phyloP scores from a whole-genome alignment of 2,797 vertebrate species.

The Natrix natrix region DNA sequence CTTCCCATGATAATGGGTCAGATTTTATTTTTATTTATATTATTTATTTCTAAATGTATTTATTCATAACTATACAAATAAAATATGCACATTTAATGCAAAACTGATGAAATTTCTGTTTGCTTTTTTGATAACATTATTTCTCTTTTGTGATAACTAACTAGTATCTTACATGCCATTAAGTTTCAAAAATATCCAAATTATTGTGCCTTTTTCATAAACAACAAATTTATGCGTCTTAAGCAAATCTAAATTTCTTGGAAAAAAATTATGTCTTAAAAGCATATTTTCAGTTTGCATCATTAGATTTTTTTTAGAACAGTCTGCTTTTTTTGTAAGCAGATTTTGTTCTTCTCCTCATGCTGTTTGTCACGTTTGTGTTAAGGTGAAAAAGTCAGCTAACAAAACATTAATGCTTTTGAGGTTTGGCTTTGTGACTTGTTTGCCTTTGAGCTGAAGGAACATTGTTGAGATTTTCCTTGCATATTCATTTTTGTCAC shows the following conservation, averaged over 20 bases:
- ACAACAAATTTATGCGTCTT: background rate
- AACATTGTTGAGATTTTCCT: conserved; percentile 24
- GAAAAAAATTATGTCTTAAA: background rate
- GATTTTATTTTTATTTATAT: background rate
- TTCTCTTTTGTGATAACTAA: background rate
- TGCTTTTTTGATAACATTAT: background rate
- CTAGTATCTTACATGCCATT: background rate
- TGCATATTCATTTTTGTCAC: background rate
- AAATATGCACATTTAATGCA: background rate
- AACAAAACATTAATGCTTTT: conserved; percentile 29
- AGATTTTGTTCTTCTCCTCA: background rate
- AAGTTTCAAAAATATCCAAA: background rate
- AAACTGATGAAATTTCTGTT: background rate
- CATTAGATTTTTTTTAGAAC: background rate
- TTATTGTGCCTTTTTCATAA: background rate
- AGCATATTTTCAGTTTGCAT: conserved; percentile 10
- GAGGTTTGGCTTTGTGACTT: conserved; percentile 2
- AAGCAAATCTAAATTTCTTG: background rate
- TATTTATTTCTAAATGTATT: background rate
- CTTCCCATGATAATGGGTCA: background rate
- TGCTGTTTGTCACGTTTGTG: background rate
- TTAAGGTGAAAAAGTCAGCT: conserved; percentile 21
- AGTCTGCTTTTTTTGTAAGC: fast-evolving
- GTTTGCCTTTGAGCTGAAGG: conserved; percentile 9
- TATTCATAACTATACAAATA: background rate